Evolutionary conservation across 1,140 invertebrate genomes (phyloP).

Genomic region (Sitodiplosis mosellana): DNA sequence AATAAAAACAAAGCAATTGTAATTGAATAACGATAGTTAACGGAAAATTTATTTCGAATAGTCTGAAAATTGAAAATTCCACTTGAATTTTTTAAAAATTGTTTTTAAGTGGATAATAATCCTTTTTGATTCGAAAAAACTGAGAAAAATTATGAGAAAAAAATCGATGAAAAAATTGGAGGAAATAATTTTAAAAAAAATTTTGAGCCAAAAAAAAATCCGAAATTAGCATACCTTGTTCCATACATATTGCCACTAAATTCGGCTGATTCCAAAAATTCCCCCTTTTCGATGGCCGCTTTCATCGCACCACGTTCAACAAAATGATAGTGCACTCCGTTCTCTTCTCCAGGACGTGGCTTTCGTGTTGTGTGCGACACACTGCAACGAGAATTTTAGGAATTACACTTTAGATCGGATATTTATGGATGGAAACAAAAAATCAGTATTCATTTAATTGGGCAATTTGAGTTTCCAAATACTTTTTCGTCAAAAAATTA

Average conservation of each 20-base stretch:
- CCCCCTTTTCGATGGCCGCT: slow-evolving; percentile 50
- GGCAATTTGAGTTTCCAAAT: not conserved
- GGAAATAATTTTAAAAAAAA: too few relatives aligned
- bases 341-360: slow-evolving; percentile 50
- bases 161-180: too few relatives aligned
- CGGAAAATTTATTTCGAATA: too few relatives aligned
- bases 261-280: slow-evolving; percentile 83
- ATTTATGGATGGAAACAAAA: not conserved
- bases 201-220: not conserved
- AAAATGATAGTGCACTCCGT: slow-evolving; percentile 84
- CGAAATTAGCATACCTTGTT: slow-evolving; percentile 48
- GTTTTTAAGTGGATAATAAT: too few relatives aligned
- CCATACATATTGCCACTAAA: slow-evolving; percentile 95
- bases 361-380: slow-evolving; percentile 78
- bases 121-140: too few relatives aligned
- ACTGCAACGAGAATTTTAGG: slow-evolving; percentile 28
- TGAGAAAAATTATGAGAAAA: too few relatives aligned
- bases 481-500: too few relatives aligned
- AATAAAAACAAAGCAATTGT: too few relatives aligned
- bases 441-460: not conserved
- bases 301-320: slow-evolving; percentile 56
- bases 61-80: too few relatives aligned
- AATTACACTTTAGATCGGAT: too few relatives aligned
- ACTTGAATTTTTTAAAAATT: too few relatives aligned
- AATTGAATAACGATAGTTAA: too few relatives aligned